Base-by-base conservation (phyloP, 2,797 vertebrate species). In the Pseudopleuronectes americanus region DNA sequence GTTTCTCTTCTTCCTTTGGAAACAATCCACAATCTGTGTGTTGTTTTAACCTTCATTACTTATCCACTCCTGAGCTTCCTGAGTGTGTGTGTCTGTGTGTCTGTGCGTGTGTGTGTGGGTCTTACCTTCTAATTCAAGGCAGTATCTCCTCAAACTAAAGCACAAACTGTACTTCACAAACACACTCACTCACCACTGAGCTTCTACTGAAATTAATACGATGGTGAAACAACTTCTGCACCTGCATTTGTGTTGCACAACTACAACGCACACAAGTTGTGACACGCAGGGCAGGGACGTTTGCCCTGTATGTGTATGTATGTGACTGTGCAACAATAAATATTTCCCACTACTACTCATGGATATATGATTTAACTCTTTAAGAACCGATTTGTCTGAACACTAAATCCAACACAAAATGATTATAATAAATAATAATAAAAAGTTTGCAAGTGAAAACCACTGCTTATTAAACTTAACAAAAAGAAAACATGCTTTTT, bases 181-280 rank as follows among this genome's bases (percentile, higher is more conserved):
- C 8, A 49, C 38, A 24, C 9, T 23, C 61, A 45, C 13, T 45
- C 60, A n/a, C 17, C 8, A 49, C 41, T 24, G 54, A 66, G 54
- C 65, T 13, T 54, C 68, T 57, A 36, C 22, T 48, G 24, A 79
- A 68, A 72, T 61, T 23, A 71, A 71, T 75, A 64, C 63, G 63
- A 74, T 72, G 68, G 77, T 1, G 22, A 66, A 68, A 74, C 43
- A 52, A 68, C 59, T 22, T 48, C 83, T 79, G 66, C 87, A 91
- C 87, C 89, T 89, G 70, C 70, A 78, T 75, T 69, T 84, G 68
- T 86, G 67, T 77, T 85, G 70, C 52, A 0, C 49, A 76, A 84
- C 57, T 7, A 13, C 21, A n/a, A 54, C 0, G 9, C 48, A 71
- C 54, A 64, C 80, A 79, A 57, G 91, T 78, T 68, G 74, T 62